Conservation (phyloP, 2,113 vertebrate species). For the Geococcyx californianus region DNA sequence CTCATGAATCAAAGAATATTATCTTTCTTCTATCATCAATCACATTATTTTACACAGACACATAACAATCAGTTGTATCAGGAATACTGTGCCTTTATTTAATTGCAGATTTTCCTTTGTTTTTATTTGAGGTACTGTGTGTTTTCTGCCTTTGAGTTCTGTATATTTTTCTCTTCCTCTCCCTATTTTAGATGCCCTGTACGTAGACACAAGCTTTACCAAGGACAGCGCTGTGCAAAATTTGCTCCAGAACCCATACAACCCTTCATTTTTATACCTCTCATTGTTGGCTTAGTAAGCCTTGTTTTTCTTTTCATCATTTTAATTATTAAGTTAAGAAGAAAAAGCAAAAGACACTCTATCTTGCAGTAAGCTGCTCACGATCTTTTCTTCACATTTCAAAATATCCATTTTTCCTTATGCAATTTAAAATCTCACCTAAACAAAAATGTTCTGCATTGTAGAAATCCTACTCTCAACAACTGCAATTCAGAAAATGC, state of each 20-base stretch:
- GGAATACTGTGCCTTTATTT: background rate
- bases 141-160: background rate
- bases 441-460: conserved; percentile 74
- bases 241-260: conserved; percentile 76
- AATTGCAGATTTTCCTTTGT: background rate
- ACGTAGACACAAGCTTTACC: conserved; percentile 79
- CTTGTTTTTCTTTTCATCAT: conserved; percentile 76
- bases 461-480: conserved; percentile 74
- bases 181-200: conserved; percentile 79
- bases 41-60: background rate
- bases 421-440: conserved; percentile 25
- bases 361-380: conserved; percentile 81
- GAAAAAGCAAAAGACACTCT: conserved; percentile 81
- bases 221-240: conserved; percentile 80
- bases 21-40: background rate
- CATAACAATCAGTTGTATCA: background rate
- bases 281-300: conserved; percentile 77
- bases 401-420: conserved; percentile 28
- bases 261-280: conserved; percentile 71
- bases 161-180: conserved; percentile 47
- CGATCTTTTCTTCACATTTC: conserved; percentile 1
- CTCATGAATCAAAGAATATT: background rate
- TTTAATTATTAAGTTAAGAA: conserved; percentile 80
- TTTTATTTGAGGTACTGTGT: background rate
- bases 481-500: conserved; percentile 77